Conservation (phyloP, 2,113 vertebrate species). For the Pedetes capensis region DNA sequence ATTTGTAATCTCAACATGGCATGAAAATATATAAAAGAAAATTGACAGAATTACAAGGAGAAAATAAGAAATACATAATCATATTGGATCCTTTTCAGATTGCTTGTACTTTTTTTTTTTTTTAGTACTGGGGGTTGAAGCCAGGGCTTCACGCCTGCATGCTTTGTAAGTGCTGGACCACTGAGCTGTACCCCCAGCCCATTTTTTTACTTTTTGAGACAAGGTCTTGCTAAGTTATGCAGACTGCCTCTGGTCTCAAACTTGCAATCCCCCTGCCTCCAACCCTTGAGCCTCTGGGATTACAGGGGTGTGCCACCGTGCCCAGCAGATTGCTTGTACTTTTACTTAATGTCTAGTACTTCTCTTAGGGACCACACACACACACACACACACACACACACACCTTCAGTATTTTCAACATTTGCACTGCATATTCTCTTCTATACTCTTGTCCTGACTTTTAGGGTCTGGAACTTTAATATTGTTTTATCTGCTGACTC, state of each 20-base stretch:
- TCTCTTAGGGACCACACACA: neutral
- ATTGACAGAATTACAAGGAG: neutral
- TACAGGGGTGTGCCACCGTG: no score
- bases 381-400: neutral
- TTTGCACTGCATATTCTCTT: neutral
- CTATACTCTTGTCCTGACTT: neutral
- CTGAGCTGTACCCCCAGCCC: no score
- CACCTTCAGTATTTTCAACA: neutral
- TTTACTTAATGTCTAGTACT: neutral
- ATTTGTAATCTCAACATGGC: neutral
- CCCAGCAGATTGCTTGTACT: neutral
- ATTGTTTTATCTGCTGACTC: neutral
- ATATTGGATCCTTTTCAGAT: neutral
- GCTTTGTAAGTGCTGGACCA: no score
- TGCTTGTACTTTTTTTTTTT: neutral
- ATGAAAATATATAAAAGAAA: constrained; percentile 11
- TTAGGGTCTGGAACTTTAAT: neutral
- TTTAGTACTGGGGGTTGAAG: no score
- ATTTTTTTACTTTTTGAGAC: no score
- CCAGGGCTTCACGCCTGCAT: no score
- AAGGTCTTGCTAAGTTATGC: no score
- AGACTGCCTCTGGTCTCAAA: no score
- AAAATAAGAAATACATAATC: neutral
- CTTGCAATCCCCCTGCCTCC: no score
- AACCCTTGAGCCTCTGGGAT: no score